phyloP scores from a whole-genome alignment of 2,113 vertebrate species.

The Apteryx owenii region DNA sequence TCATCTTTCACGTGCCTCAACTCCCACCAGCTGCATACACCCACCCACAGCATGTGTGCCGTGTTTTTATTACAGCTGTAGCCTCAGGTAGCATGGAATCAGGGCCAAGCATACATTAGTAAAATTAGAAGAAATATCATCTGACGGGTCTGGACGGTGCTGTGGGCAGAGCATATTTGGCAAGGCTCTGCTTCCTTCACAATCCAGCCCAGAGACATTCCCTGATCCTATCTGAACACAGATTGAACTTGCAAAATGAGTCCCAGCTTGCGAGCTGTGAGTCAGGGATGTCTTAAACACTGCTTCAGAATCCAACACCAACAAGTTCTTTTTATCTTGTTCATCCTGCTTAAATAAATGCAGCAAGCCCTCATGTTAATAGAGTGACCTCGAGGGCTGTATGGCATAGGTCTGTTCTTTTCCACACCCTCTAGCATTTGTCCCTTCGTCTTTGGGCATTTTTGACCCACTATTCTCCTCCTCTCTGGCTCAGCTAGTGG shows the following conservation, averaged over 20 bases:
- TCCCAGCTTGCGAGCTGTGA: conserved; percentile 47
- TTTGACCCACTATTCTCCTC: background rate
- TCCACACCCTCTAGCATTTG: background rate
- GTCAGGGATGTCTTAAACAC: conserved; percentile 50
- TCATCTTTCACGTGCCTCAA: conserved; percentile 48
- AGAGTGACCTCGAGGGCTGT: background rate
- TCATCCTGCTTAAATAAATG: conserved; percentile 36
- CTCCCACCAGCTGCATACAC: conserved; percentile 46
- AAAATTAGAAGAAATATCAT: conserved; percentile 69
- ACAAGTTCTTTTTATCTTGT: conserved; percentile 14
- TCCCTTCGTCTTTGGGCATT: background rate
- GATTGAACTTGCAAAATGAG: conserved; percentile 66
- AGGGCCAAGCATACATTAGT: conserved; percentile 70
- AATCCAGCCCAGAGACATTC: conserved; percentile 63
- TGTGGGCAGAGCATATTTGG: conserved; percentile 70
- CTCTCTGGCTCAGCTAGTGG: background rate
- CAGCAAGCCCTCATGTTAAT: background rate
- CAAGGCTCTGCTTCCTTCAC: conserved; percentile 56
- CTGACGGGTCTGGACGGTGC: conserved; percentile 69
- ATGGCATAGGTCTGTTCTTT: background rate
- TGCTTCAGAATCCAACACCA: conserved; percentile 42
- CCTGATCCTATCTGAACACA: conserved; percentile 69
- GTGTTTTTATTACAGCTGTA: conserved; percentile 60
- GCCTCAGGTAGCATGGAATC: conserved; percentile 58
- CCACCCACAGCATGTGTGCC: conserved; percentile 36